These are phyloP conservation scores for Melipona beecheii DNA, from an alignment of 2,888 invertebrate species.

Conservation along the genomic window DNA sequence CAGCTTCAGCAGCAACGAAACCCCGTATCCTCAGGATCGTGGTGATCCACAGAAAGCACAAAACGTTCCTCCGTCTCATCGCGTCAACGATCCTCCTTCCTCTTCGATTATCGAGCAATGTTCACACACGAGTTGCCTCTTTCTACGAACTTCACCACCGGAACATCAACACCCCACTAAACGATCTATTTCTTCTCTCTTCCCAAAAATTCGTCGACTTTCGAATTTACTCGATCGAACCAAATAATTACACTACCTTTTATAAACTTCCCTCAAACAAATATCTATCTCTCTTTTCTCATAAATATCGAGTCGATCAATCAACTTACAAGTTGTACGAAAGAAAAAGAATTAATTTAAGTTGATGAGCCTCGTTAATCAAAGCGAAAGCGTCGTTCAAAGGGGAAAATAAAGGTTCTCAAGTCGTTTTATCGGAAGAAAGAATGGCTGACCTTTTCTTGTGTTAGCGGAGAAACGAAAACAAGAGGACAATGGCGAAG, in stretches of 20 bases:
- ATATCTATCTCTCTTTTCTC: not conserved
- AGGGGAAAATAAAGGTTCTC: not conserved
- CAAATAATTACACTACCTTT: not conserved
- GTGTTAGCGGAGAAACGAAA: conserved; percentile 4
- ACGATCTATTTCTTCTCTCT: not conserved
- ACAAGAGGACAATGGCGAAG: conserved; percentile 10
- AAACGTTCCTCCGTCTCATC: conserved; percentile 72
- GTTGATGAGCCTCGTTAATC: too few relatives aligned
- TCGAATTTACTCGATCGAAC: not conserved
- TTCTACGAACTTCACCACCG: conserved; percentile 56
- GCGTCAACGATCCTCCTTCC: conserved; percentile 37
- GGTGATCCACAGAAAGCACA: conserved; percentile 73
- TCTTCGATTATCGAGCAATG: conserved; percentile 2
- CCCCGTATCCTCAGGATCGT: conserved; percentile 64
- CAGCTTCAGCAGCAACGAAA: conserved; percentile 74
- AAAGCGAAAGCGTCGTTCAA: not conserved
- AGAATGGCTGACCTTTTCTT: not conserved
- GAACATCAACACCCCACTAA: conserved; percentile 52
- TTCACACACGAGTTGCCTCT: conserved; percentile 23
- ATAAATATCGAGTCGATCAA: not conserved
- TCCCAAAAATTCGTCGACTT: not conserved
- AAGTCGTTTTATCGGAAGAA: not conserved
- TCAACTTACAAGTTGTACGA: not conserved
- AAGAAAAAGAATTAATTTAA: not conserved
- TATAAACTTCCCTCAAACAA: not conserved